A percentile compares a stretch with the other conserved stretches of the same genome.
Conservation (phyloP, 2,113 vertebrate species). For the Malurus melanocephalus region DNA sequence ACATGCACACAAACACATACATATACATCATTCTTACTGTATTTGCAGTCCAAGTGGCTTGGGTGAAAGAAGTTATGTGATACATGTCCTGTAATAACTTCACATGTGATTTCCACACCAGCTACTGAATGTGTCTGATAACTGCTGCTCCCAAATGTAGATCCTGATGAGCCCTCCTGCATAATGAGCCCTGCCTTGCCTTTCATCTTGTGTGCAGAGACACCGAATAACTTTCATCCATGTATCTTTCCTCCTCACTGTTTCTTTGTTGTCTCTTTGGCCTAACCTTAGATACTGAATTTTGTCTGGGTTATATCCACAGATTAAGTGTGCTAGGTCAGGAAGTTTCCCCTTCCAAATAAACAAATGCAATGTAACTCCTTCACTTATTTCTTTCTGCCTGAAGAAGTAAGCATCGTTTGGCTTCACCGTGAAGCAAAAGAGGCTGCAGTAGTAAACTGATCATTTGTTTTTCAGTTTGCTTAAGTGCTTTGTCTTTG, state of each 20-base stretch:
- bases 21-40: neutral
- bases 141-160: neutral
- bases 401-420: neutral
- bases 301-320: neutral
- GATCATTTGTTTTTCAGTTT: neutral
- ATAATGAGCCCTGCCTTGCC: neutral
- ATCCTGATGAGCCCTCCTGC: neutral
- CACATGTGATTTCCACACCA: neutral
- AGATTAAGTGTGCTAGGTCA: neutral
- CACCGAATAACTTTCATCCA: neutral
- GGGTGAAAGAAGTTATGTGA: neutral
- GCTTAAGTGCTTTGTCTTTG: neutral
- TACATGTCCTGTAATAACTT: neutral
- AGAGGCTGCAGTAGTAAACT: neutral
- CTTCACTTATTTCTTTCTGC: neutral
- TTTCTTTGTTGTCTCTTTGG: neutral
- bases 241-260: neutral
- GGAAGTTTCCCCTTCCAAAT: neutral
- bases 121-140: neutral
- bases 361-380: neutral
- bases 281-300: neutral
- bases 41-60: neutral
- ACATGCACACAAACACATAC: rapidly evolving
- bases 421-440: neutral
- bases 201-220: neutral